These are phyloP conservation scores for Panulirus ornatus DNA, from an alignment of 1,140 invertebrate species.

Conservation along the genomic window DNA sequence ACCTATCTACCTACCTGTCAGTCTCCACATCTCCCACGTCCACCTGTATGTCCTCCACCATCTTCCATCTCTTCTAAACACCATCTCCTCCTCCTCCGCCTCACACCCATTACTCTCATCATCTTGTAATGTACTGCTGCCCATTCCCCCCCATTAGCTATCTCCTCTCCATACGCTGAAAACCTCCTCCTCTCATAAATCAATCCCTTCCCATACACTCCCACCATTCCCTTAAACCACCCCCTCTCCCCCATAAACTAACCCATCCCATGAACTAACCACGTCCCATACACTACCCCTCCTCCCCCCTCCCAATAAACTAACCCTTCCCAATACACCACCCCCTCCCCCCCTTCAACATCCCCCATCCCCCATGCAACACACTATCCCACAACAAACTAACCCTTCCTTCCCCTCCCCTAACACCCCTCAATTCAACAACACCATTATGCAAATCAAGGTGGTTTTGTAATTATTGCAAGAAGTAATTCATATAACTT, in stretches of 20 bases:
- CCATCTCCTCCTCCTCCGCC: slow-evolving; percentile 10
- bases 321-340: neutral
- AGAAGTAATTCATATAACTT: neutral
- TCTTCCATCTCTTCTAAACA: slow-evolving; percentile 9
- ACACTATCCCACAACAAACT: neutral
- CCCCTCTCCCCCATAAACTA: too few species aligned
- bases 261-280: too few species aligned
- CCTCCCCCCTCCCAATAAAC: too few species aligned
- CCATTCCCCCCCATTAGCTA: too few species aligned
- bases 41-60: neutral
- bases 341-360: neutral
- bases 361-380: neutral
- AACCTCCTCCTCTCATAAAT: too few species aligned
- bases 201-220: too few species aligned
- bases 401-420: neutral
- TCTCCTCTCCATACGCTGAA: too few species aligned
- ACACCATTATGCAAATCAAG: too few species aligned
- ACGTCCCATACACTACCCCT: too few species aligned
- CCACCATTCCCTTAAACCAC: too few species aligned
- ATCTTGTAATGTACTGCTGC: neutral
- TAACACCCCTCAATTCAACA: neutral
- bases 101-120: neutral
- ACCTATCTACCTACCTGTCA: too few species aligned
- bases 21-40: neutral
- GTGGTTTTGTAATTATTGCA: too few species aligned